Evolutionary conservation across 2,797 vertebrate genomes (phyloP).

Genomic region (Argyrosomus regius): DNA sequence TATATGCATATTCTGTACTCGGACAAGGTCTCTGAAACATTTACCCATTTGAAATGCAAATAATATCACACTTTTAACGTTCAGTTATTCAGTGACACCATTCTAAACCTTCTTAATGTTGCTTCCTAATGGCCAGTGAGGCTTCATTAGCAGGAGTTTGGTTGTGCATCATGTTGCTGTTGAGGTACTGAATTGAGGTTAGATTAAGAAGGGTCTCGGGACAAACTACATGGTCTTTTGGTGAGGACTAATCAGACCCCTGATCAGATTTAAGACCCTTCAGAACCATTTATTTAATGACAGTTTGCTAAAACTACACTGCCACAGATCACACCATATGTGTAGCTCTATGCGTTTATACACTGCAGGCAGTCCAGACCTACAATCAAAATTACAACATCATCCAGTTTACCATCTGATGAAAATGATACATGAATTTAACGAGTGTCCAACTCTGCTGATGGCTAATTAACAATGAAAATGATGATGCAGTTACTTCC

Average conservation of each 20-base stretch:
- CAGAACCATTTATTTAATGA: not conserved
- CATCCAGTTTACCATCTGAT: not conserved
- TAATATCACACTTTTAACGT: not conserved
- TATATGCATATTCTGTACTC: not conserved
- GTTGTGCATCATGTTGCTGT: constrained; percentile 1
- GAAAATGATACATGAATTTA: not conserved
- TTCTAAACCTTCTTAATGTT: not conserved
- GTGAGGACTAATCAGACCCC: not conserved
- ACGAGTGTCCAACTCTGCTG: not conserved
- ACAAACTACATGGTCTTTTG: not conserved
- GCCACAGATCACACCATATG: not conserved
- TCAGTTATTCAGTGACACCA: not conserved
- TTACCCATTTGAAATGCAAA: not conserved
- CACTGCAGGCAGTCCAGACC: not conserved
- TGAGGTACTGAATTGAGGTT: not conserved
- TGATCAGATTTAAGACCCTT: not conserved
- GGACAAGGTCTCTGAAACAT: not conserved
- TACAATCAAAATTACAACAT: not conserved
- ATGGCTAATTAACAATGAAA: not conserved
- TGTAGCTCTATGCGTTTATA: not conserved
- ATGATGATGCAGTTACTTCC: too few relatives aligned
- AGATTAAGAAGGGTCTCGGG: not conserved
- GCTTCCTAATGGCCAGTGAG: not conserved
- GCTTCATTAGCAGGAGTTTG: not conserved
- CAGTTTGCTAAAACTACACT: not conserved